phyloP scores from a whole-genome alignment of 2,113 vertebrate species.

The Setophaga coronata region DNA sequence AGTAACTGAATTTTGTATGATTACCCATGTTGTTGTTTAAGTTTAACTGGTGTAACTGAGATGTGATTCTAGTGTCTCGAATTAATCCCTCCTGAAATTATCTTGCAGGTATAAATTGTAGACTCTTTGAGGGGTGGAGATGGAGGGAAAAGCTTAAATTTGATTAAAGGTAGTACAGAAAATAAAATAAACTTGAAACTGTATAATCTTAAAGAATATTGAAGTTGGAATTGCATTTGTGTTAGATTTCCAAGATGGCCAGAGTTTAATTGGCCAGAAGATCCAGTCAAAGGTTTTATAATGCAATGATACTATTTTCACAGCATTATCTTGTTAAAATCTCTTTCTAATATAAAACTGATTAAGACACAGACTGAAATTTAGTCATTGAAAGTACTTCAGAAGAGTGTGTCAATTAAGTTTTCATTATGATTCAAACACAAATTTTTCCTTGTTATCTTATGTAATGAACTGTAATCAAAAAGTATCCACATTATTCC shows the following conservation, averaged over 20 bases:
- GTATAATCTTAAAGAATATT: not conserved
- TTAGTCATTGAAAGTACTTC: conserved; percentile 26
- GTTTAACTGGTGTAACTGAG: not conserved
- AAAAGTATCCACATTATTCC: conserved; percentile 9
- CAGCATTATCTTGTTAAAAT: conserved; percentile 8
- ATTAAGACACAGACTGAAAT: conserved; percentile 34
- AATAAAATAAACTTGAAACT: not conserved
- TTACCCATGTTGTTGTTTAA: not conserved
- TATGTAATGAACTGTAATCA: conserved; percentile 43
- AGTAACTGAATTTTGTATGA: not conserved
- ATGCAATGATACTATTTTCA: conserved; percentile 9
- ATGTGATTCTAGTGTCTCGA: not conserved
- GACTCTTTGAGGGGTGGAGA: not conserved
- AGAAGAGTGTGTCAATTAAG: conserved; percentile 6
- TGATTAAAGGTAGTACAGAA: not conserved
- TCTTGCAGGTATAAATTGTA: not conserved
- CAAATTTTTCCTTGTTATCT: conserved; percentile 24
- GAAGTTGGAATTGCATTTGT: not conserved
- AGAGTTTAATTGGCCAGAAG: conserved; percentile 11
- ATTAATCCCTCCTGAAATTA: not conserved
- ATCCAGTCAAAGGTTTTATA: conserved; percentile 8
- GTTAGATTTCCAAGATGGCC: conserved; percentile 9
- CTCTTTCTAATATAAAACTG: conserved; percentile 23
- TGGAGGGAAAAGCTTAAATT: not conserved
- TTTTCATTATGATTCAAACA: conserved; percentile 34